phyloP scores from a whole-genome alignment of 1,140 invertebrate species.

The Thrips palmi region DNA sequence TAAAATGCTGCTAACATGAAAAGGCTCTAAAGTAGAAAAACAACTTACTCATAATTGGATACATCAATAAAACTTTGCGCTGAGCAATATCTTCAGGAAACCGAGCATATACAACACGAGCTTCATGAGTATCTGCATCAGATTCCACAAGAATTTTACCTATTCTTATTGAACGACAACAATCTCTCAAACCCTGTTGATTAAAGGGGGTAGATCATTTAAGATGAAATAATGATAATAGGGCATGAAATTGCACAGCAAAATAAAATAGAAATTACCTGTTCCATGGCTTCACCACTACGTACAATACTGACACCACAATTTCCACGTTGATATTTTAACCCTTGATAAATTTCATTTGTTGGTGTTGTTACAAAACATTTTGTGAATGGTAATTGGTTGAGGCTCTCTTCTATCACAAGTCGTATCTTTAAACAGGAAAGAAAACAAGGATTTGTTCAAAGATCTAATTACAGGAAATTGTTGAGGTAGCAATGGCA shows the following conservation, averaged over 20 bases:
- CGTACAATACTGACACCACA: slow-evolving; percentile 86
- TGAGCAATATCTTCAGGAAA: slow-evolving; percentile 88
- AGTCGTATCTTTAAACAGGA: slow-evolving; percentile 51
- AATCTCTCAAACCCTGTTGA: slow-evolving; percentile 74
- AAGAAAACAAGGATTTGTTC: too few relatives aligned
- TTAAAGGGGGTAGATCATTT: slow-evolving; percentile 1
- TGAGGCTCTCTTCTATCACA: slow-evolving; percentile 95
- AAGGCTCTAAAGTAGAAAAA: slow-evolving; percentile 3
- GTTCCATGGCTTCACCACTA: slow-evolving; percentile 95
- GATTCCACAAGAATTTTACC: slow-evolving; percentile 97
- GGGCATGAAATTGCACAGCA: slow-evolving; percentile 1
- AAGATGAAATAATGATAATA: slow-evolving; percentile 2
- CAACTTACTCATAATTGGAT: slow-evolving; percentile 85
- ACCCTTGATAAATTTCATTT: slow-evolving; percentile 70
- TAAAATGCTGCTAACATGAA: slow-evolving; percentile 6
- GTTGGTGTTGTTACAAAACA: slow-evolving; percentile 85
- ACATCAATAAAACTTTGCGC: slow-evolving; percentile 90
- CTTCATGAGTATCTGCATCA: slow-evolving; percentile 89
- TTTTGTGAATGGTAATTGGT: slow-evolving; percentile 85
- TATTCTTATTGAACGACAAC: slow-evolving; percentile 91
- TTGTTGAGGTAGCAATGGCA: slow-evolving; percentile 1
- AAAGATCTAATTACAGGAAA: slow-evolving; percentile 5
- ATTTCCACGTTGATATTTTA: slow-evolving; percentile 89
- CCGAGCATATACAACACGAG: slow-evolving; percentile 91
- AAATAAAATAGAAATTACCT: slow-evolving; percentile 27